Base-by-base conservation (phyloP, 2,113 vertebrate genomes). In the Tragelaphus strepsiceros region DNA sequence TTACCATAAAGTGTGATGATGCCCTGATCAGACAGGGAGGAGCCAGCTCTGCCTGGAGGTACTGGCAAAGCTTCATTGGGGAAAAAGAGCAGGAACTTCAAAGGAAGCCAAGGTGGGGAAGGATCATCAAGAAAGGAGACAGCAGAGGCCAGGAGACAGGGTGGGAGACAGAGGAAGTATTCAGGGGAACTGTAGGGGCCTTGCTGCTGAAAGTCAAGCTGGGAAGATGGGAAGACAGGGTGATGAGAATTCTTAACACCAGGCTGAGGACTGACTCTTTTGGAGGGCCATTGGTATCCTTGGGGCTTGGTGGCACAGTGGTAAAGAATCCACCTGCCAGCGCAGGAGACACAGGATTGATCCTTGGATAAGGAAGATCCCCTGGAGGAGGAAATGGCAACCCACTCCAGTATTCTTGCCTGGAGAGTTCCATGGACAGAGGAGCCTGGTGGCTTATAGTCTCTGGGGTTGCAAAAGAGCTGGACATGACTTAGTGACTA, bases 301-400 rank as follows among this genome's bases (percentile, higher is more conserved):
- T 14, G 39, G 39, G 39, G 6, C 22, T 77, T 26, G 6, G 39
- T 39, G 71, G 71, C 71, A 43, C 22, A 26, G 71, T 43, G 71
- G 39, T 43, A 77, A 77, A 77, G 22, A 43, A 77, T 77, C 39
- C 39, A 43, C 71, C 22, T 77, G 39, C 71, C 35, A 77, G 22
- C 1, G 2, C 2, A 2, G 71, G 22, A 77, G 12, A 43, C 3
- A 0, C 71, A 43, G 39, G 12, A 26, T 43, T 43, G 35, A 26
- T 14, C 71, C 35, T 6, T 77, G 71, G 21, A 14, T 77, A 6
- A 1, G 71, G 35, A 77, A 43, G 71, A 77, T 26, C 5, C 12
- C 39, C 39, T 77, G 22, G 22, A 43, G 71, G 21, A 74, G 35
- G 71, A 43, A 24, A 77, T 26, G 71, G 71, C 22, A 43, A 43